Evolutionary conservation across 2,888 invertebrate species (phyloP).

Genomic region (Cataglyphis cursor): DNA sequence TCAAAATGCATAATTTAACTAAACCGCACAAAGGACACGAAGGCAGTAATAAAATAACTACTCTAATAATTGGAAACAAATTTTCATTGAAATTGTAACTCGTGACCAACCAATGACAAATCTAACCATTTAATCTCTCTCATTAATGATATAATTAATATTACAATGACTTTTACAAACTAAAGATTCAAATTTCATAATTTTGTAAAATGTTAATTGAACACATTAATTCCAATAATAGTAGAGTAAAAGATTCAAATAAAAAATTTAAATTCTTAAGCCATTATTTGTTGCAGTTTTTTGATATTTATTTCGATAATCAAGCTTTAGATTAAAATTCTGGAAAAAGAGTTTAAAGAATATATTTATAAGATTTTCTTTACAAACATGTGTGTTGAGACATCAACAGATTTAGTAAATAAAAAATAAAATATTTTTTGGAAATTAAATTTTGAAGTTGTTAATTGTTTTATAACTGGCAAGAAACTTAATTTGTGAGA

Average conservation of each 20-base stretch:
- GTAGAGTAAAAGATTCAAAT: not conserved
- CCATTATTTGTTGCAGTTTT: not conserved
- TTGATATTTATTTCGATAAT: not conserved
- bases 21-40: not conserved
- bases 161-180: not conserved
- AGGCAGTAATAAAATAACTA: conserved; percentile 12
- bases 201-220: not conserved
- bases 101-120: not conserved
- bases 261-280: not conserved
- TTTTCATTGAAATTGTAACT: not conserved
- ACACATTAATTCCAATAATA: not conserved
- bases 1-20: conserved; percentile 3
- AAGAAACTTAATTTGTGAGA: conserved; percentile 9
- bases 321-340: not conserved
- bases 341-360: not conserved
- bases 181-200: conserved; percentile 5
- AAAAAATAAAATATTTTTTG: not conserved
- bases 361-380: not conserved
- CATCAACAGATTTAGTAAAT: not conserved
- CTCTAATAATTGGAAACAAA: not conserved
- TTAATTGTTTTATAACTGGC: not conserved
- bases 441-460: not conserved
- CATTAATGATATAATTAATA: not conserved
- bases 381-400: not conserved
- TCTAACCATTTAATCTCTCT: not conserved